Base-by-base conservation (phyloP, 2,113 vertebrate genomes). In the Gymnocephalus cernua region DNA sequence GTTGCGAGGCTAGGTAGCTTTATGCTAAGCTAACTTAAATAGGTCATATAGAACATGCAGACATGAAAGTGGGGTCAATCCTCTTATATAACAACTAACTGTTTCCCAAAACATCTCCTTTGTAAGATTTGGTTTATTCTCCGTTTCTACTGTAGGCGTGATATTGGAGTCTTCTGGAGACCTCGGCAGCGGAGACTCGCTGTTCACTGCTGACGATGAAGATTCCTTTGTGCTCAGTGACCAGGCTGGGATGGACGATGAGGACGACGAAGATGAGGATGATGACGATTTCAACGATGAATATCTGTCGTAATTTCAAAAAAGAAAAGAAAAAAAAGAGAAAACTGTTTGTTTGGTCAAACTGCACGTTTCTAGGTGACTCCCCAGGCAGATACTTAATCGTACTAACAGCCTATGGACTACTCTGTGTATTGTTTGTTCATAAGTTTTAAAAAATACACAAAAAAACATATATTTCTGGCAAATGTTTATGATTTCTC, bases 161-260 rank as follows among this genome's bases (percentile, higher is more conserved):
- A 96, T 96, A 82, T 68, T 96, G 90, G 97, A 99, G 88, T 96
- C 96, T 47, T 99, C 98, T 0, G 97, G 98, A 86, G 97, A 99
- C 93, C 96, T 96, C 75, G 96, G 97, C 64, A 99, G 98, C 75
- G 98, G 98, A 0, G 97, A 98, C 93, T 96, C 96, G 7, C 94
- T 96, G 62, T 96, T 97, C 93, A 91, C 93, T 2, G 97, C 95
- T 15, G 91, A 93, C 0, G 92, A 92, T 0, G 91, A 93, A 62
- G 93, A 93, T 13, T 87, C 92, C 6, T 88, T 93, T 18, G 92
- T 96, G 77, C 94, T 96, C 79, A 95, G 95, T 4, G 96, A 97
- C 61, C 96, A 98, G 90, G 96, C 96, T 1, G 96, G 96, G 63
- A 94, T 96, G 79, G 97, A 96, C 57, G 95, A 97, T 29, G 96